Percentiles rank a stretch among this genome's conserved stretches.
Conservation (phyloP, 2,888 invertebrate genomes). For the Epistrophe eligans region DNA sequence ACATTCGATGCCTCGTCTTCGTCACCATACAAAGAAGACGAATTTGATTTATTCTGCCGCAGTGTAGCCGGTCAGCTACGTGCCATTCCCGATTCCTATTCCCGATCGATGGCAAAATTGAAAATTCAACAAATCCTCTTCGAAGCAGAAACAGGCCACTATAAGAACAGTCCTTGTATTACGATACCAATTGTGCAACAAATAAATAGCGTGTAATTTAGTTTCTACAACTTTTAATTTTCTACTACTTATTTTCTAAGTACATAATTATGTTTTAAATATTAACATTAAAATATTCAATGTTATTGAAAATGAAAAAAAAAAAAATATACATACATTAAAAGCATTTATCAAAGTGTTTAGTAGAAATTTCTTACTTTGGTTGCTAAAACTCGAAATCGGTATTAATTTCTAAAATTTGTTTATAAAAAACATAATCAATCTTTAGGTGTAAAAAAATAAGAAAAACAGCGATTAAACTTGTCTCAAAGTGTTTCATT, state of each 20-base stretch:
- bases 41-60: slow-evolving; percentile 79
- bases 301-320: slow-evolving; percentile 6
- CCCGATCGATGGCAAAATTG: slow-evolving; percentile 80
- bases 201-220: slow-evolving; percentile 29
- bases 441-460: slow-evolving; percentile 42
- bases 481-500: slow-evolving; percentile 54
- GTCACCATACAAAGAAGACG: slow-evolving; percentile 75
- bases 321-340: neutral
- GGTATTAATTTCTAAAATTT: neutral
- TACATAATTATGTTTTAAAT: slow-evolving; percentile 40
- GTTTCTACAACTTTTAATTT: slow-evolving; percentile 7
- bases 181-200: slow-evolving; percentile 67
- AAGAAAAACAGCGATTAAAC: slow-evolving; percentile 11
- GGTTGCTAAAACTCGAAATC: neutral
- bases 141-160: slow-evolving; percentile 81
- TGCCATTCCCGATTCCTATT: slow-evolving; percentile 79
- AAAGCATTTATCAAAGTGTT: neutral
- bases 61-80: slow-evolving; percentile 80
- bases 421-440: slow-evolving; percentile 22
- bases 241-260: slow-evolving; percentile 45
- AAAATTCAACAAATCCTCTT: slow-evolving; percentile 81
- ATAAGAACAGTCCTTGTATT: slow-evolving; percentile 67
- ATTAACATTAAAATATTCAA: slow-evolving; percentile 15
- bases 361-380: neutral
- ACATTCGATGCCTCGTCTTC: neutral